A percentile compares a stretch with the other conserved stretches of the same genome.
phyloP scores from a whole-genome alignment of 1,140 invertebrate genomes.

The Ceratoteleas bidentatus region DNA sequence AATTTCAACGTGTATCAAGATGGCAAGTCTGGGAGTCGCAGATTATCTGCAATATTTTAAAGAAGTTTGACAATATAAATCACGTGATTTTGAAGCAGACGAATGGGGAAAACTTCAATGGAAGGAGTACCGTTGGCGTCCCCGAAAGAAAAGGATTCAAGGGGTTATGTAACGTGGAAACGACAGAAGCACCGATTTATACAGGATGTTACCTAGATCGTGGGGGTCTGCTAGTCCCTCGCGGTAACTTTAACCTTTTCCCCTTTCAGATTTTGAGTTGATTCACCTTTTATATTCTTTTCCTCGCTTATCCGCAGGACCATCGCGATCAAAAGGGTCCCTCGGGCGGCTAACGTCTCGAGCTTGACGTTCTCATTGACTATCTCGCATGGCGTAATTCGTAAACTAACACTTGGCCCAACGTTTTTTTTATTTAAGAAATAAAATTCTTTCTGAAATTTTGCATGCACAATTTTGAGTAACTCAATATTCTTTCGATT shows the following conservation, averaged over 20 bases:
- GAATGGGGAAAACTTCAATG: slow-evolving; percentile 65
- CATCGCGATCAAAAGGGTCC: slow-evolving; percentile 60
- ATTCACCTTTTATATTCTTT: slow-evolving; percentile 67
- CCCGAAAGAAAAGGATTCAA: slow-evolving; percentile 67
- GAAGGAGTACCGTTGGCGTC: slow-evolving; percentile 48
- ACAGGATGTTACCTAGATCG: slow-evolving; percentile 55
- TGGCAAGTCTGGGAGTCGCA: too few species aligned
- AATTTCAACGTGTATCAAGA: too few species aligned
- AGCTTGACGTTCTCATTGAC: slow-evolving; percentile 75
- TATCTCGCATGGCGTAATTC: slow-evolving; percentile 70
- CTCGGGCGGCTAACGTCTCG: slow-evolving; percentile 68
- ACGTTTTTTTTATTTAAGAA: slow-evolving; percentile 17
- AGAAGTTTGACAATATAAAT: slow-evolving; percentile 57
- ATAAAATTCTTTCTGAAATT: not conserved
- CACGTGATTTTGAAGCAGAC: slow-evolving; percentile 52
- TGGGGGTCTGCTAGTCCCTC: slow-evolving; percentile 68
- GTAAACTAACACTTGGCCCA: slow-evolving; percentile 53
- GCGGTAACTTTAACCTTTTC: slow-evolving; percentile 68
- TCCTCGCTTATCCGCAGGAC: slow-evolving; percentile 60
- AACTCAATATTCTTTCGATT: slow-evolving; percentile 11
- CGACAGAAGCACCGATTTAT: slow-evolving; percentile 69
- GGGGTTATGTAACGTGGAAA: slow-evolving; percentile 75
- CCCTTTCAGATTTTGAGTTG: slow-evolving; percentile 71
- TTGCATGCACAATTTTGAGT: too few species aligned
- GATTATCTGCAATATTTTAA: slow-evolving; percentile 49